phyloP scores from a whole-genome alignment of 2,888 invertebrate genomes.

The Amiota communis region DNA sequence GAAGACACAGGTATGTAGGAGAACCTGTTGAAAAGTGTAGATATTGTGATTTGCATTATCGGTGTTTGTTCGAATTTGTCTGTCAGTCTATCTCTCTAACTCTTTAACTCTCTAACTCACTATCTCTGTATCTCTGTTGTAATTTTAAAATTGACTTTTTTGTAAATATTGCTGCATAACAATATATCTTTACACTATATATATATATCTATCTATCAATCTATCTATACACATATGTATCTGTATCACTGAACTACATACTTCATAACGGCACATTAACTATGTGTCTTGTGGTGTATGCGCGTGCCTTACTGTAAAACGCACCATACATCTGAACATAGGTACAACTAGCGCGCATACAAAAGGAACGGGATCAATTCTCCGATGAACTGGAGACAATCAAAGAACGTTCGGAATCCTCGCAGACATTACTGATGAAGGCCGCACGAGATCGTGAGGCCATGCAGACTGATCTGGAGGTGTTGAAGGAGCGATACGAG shows the following conservation, averaged over 20 bases:
- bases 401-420: conserved; percentile 87
- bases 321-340: neutral
- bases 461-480: conserved; percentile 87
- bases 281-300: conserved; percentile 33
- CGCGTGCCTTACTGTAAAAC: neutral
- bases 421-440: conserved; percentile 86
- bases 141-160: conserved; percentile 8
- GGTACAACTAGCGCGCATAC: conserved; percentile 85
- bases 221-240: conserved; percentile 36
- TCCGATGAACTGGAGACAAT: conserved; percentile 86
- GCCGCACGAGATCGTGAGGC: conserved; percentile 89
- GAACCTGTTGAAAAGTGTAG: conserved; percentile 33
- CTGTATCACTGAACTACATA: conserved; percentile 34
- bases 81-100: neutral
- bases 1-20: conserved; percentile 83
- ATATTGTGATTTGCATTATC: conserved; percentile 43
- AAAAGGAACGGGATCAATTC: conserved; percentile 90
- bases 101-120: too few species aligned
- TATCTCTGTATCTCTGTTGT: conserved; percentile 16
- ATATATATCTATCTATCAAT: conserved; percentile 23
- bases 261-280: conserved; percentile 46
- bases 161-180: conserved; percentile 9
- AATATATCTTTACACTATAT: conserved; percentile 31
- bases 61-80: conserved; percentile 45
- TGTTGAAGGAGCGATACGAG: conserved; percentile 90